Base-by-base conservation (phyloP, 1,140 invertebrate genomes). In the Sinonovacula constricta region DNA sequence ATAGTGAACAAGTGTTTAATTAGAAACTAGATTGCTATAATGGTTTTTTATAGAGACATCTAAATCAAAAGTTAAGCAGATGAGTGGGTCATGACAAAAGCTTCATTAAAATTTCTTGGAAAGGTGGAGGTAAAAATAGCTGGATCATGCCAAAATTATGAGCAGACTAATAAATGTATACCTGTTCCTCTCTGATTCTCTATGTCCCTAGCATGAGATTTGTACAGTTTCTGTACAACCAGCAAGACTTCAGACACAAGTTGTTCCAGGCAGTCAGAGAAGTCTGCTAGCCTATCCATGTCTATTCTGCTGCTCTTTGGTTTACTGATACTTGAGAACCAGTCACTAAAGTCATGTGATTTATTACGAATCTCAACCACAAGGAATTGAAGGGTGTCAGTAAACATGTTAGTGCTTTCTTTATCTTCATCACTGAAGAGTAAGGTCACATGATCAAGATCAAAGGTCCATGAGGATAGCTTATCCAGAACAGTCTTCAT, bases 181-280 rank as follows among this genome's bases (percentile, higher is more conserved):
- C n/a, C n/a, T n/a, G n/a, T n/a, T n/a, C n/a, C n/a, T n/a, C n/a
- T n/a, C n/a, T n/a, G n/a, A n/a, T n/a, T n/a, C n/a, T n/a, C n/a
- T n/a, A n/a, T n/a, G n/a, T n/a, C n/a, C n/a, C n/a, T n/a, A n/a
- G n/a, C n/a, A n/a, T n/a, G n/a, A n/a, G n/a, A n/a, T n/a, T 86
- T 85, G 18, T 81, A 69, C 34, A 88, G 72, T 70, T 83, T 84
- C 70, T 89, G 87, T 26, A 89, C 77, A 22, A 77, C 80, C 26
- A 88, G 57, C 49, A 89, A 60, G 5, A 84, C 53, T 24, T 68
- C 66, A 26, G 83, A 81, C 10, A 88, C 68, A 22, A 88, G 30
- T 14, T 60, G 31, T 39, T 89, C 86, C 15, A 82, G 24, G 12
- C 22, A 33, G 18, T 54, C 57, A 36, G 60, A 51, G 53, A 69